phyloP scores from a whole-genome alignment of 2,797 vertebrate genomes.

The Allobates femoralis region DNA sequence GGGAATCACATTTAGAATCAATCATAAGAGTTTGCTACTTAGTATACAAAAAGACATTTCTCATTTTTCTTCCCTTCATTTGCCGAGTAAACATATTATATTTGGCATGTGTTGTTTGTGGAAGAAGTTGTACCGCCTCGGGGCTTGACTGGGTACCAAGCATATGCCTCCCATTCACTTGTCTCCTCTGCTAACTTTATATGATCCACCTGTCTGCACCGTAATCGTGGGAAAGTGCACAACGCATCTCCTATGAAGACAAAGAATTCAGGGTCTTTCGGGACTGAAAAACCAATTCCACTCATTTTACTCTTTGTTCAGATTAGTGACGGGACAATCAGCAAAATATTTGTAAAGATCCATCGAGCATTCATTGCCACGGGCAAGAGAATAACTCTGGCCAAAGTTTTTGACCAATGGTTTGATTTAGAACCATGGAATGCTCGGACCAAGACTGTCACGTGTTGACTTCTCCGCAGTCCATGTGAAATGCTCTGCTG shows the following conservation, averaged over 20 bases:
- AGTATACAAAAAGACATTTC: constrained; percentile 6
- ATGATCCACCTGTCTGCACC: not conserved
- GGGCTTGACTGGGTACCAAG: constrained; percentile 23
- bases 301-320: not conserved
- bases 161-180: constrained; percentile 20
- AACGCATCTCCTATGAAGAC: not conserved
- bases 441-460: not conserved
- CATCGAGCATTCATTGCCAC: not conserved
- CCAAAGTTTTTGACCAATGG: not conserved
- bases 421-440: not conserved
- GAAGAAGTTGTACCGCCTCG: constrained; percentile 28
- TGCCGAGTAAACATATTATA: constrained; percentile 35
- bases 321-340: not conserved
- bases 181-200: constrained; percentile 14
- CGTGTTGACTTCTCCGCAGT: not conserved
- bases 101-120: constrained; percentile 41
- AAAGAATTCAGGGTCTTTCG: not conserved
- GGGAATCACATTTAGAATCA: constrained; percentile 28
- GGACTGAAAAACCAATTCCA: too few species aligned
- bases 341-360: not conserved
- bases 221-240: not conserved
- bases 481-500: too few species aligned
- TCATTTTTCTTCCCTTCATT: constrained; percentile 21
- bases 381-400: not conserved
- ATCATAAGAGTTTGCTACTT: constrained; percentile 9